These are phyloP conservation scores for Marmota monax DNA, from an alignment of 2,113 vertebrate genomes.

Conservation along the genomic window DNA sequence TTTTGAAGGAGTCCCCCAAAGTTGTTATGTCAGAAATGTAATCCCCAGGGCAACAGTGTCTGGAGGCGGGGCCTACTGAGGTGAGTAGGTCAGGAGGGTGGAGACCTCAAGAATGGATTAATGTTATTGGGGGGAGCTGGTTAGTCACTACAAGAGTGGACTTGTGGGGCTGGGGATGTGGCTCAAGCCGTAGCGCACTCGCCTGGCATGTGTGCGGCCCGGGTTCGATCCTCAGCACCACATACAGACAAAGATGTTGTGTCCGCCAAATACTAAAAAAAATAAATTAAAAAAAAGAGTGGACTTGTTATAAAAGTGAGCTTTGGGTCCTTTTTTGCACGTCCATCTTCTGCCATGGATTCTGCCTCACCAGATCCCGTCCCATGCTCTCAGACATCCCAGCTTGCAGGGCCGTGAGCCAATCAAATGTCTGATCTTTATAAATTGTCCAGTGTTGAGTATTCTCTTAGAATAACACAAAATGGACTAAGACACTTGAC, in stretches of 20 bases:
- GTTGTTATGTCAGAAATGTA: neutral
- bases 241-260: too few species aligned
- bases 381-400: neutral
- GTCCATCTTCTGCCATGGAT: neutral
- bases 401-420: neutral
- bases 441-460: neutral
- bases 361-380: neutral
- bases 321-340: neutral
- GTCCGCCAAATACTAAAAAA: too few species aligned
- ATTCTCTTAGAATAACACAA: neutral
- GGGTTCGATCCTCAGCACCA: too few species aligned
- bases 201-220: too few species aligned
- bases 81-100: too few species aligned
- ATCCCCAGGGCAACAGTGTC: neutral
- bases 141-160: neutral
- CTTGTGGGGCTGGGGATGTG: neutral
- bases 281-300: too few species aligned
- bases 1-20: neutral
- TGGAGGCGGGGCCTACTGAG: neutral
- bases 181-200: too few species aligned
- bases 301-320: neutral
- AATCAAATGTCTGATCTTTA: neutral
- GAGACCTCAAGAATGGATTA: neutral
- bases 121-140: neutral
- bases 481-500: neutral